A percentile compares a stretch with the other conserved stretches of the same genome.
Conservation (phyloP, 1,140 invertebrate species). For the Homarus americanus region DNA sequence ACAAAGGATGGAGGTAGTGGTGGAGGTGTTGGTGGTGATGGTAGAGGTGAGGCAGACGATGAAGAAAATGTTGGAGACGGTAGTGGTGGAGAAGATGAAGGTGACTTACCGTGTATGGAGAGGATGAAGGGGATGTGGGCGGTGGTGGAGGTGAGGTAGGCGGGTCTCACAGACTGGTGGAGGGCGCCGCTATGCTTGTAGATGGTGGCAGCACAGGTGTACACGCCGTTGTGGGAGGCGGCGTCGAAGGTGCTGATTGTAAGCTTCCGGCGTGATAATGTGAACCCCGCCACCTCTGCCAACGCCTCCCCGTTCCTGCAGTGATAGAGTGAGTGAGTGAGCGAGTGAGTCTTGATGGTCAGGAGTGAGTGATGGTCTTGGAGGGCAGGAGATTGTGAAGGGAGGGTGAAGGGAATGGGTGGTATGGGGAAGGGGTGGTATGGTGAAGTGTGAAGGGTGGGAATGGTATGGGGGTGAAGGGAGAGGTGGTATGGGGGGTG, state of each 20-base stretch:
- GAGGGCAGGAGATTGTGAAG: too few relatives aligned
- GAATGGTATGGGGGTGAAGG: too few relatives aligned
- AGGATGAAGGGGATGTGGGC: constrained; percentile 25
- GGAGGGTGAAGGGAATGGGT: too few relatives aligned
- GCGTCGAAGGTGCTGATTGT: constrained; percentile 53
- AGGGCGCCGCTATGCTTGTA: constrained; percentile 25
- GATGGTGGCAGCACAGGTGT: constrained; percentile 51
- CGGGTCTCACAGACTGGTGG: constrained; percentile 3
- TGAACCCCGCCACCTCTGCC: constrained; percentile 37
- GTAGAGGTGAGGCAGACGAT: too few relatives aligned
- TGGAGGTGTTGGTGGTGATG: too few relatives aligned
- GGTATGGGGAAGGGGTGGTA: too few relatives aligned
- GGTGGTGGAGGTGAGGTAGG: constrained; percentile 50
- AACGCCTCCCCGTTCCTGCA: constrained; percentile 48
- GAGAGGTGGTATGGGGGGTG: too few relatives aligned
- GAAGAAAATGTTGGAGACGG: too few relatives aligned
- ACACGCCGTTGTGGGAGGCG: constrained; percentile 53
- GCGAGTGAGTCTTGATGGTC: not conserved
- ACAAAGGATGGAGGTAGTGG: too few relatives aligned
- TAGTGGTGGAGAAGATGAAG: too few relatives aligned
- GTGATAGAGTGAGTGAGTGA: not conserved
- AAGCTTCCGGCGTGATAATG: constrained; percentile 29
- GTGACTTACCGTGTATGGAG: constrained; percentile 31
- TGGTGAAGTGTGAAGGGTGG: too few relatives aligned
- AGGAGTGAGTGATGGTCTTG: too few relatives aligned